Evolutionary conservation across 2,888 invertebrate species (phyloP).

Genomic region (Machimus rusticus): DNA sequence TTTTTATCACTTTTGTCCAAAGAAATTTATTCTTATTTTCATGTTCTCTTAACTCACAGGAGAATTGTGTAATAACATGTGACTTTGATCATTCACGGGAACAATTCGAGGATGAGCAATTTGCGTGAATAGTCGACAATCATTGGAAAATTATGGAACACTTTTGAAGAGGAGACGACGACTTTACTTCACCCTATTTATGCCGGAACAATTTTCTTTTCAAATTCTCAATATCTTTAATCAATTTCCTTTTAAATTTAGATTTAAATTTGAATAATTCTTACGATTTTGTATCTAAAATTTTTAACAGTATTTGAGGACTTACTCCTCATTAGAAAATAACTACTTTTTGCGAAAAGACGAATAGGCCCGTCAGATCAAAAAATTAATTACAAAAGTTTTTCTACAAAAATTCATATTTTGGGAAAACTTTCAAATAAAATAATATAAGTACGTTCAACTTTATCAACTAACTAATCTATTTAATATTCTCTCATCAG

Average conservation of each 20-base stretch:
- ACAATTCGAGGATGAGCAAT: not conserved
- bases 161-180: not conserved
- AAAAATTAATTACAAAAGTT: too few species aligned
- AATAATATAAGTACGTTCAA: not conserved
- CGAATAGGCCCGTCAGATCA: too few species aligned
- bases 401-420: too few species aligned
- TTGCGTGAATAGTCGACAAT: not conserved
- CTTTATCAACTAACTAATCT: not conserved
- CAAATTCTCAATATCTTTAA: not conserved
- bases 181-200: not conserved
- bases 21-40: slow-evolving; percentile 39
- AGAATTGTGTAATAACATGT: slow-evolving; percentile 24
- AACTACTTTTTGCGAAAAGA: too few species aligned
- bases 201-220: not conserved
- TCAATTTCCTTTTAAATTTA: not conserved
- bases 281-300: not conserved
- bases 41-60: slow-evolving; percentile 20
- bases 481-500: not conserved
- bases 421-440: too few species aligned
- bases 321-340: too few species aligned
- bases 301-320: too few species aligned
- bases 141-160: not conserved
- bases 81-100: slow-evolving; percentile 33
- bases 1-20: slow-evolving; percentile 42
- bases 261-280: not conserved